phyloP scores from a whole-genome alignment of 2,797 vertebrate species.

The Lepilemur ruficaudatus region DNA sequence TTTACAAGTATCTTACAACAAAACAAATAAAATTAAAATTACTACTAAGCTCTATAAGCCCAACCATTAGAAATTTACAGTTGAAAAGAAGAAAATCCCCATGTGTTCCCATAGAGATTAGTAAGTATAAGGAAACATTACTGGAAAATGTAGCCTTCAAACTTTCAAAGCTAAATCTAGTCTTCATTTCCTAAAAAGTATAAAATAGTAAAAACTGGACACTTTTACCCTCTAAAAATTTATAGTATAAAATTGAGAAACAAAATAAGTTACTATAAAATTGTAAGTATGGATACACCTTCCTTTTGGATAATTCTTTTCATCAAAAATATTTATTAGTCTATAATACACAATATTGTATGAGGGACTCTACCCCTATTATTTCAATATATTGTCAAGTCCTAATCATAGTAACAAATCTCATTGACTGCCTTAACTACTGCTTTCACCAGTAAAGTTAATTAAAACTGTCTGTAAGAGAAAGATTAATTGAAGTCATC shows the following conservation, averaged over 20 bases:
- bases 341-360: background rate
- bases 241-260: background rate
- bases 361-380: background rate
- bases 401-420: background rate
- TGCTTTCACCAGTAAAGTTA: constrained; percentile 60
- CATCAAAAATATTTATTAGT: background rate
- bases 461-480: constrained; percentile 53
- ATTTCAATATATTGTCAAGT: background rate
- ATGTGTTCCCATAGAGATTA: background rate
- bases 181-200: background rate
- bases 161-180: background rate
- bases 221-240: background rate
- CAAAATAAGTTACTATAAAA: background rate
- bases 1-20: background rate
- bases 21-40: background rate
- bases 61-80: background rate
- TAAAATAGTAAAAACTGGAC: background rate
- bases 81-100: background rate
- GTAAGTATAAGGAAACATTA: background rate
- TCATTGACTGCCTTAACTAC: background rate
- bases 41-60: background rate
- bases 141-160: background rate
- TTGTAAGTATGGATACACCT: background rate
- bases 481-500: constrained; percentile 49
- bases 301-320: background rate